Conservation (phyloP, 2,113 vertebrate genomes). For the Orthonyx spaldingii region DNA sequence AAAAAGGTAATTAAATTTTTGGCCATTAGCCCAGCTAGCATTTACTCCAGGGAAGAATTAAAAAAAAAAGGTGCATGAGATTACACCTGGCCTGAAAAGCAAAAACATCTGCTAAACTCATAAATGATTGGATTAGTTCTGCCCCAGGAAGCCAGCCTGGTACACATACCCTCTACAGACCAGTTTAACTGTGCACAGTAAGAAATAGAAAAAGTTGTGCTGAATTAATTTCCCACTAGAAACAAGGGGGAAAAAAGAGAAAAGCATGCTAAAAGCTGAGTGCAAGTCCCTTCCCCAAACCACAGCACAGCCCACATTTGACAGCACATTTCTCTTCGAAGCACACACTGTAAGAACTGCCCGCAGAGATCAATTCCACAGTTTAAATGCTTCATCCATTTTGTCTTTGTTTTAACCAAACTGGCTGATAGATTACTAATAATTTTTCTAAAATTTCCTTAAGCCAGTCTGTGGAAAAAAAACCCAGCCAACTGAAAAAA, state of each 20-base stretch:
- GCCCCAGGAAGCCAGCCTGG: slow-evolving; percentile 5
- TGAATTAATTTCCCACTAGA: slow-evolving; percentile 2
- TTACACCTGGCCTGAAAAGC: slow-evolving; percentile 45
- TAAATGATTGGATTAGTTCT: slow-evolving; percentile 39
- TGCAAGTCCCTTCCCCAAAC: neutral
- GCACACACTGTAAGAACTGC: neutral
- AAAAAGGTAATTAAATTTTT: slow-evolving; percentile 3
- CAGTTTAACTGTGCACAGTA: neutral
- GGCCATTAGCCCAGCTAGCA: neutral
- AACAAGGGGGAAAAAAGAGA: neutral
- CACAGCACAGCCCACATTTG: neutral
- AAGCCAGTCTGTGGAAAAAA: neutral
- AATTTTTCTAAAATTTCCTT: neutral
- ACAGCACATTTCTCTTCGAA: neutral
- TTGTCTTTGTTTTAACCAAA: neutral
- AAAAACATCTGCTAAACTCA: slow-evolving; percentile 34
- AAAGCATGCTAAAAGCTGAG: neutral
- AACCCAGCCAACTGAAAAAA: rapidly evolving
- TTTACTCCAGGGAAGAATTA: neutral
- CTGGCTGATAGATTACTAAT: neutral
- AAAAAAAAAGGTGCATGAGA: neutral
- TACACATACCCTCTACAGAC: neutral
- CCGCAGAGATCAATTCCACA: neutral
- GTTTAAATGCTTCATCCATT: neutral
- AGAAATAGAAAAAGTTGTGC: neutral